These are phyloP conservation scores for Drosophila serrata DNA, from an alignment of 1,140 invertebrate genomes.

Conservation along the genomic window DNA sequence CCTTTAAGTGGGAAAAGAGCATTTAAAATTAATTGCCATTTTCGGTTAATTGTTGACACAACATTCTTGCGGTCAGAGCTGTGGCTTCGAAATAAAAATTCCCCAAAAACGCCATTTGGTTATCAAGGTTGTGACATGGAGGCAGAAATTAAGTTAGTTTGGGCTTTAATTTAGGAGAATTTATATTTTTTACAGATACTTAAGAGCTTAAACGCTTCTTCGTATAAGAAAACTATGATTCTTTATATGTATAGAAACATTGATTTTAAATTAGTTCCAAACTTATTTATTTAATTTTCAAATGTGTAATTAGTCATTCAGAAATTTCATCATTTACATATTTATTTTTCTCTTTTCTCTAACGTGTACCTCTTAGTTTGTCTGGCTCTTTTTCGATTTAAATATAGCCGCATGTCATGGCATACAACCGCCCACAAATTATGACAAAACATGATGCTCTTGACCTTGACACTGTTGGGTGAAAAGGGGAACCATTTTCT, in stretches of 20 bases:
- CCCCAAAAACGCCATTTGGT: constrained; percentile 39
- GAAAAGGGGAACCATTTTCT: background rate
- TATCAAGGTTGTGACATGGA: constrained; percentile 49
- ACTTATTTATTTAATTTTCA: background rate
- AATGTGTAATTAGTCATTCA: background rate
- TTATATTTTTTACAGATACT: background rate
- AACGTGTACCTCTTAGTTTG: background rate
- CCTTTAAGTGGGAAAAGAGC: constrained; percentile 53
- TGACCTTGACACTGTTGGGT: constrained; percentile 63
- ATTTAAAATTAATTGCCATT: constrained; percentile 64
- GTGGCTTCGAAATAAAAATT: constrained; percentile 22
- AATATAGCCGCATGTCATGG: constrained; percentile 49
- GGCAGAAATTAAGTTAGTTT: constrained; percentile 11
- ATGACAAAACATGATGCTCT: constrained; percentile 37
- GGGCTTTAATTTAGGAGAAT: background rate
- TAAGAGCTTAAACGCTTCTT: too few species aligned
- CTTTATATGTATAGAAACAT: too few species aligned
- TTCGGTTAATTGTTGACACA: constrained; percentile 59
- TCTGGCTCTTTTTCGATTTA: constrained; percentile 29
- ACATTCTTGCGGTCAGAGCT: constrained; percentile 67
- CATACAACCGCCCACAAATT: constrained; percentile 1
- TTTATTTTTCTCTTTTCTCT: background rate
- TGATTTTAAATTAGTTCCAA: background rate
- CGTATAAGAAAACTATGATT: background rate
- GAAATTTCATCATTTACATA: background rate